Base-by-base conservation (phyloP, 2,113 vertebrate species). In the Pollachius pollachius region DNA sequence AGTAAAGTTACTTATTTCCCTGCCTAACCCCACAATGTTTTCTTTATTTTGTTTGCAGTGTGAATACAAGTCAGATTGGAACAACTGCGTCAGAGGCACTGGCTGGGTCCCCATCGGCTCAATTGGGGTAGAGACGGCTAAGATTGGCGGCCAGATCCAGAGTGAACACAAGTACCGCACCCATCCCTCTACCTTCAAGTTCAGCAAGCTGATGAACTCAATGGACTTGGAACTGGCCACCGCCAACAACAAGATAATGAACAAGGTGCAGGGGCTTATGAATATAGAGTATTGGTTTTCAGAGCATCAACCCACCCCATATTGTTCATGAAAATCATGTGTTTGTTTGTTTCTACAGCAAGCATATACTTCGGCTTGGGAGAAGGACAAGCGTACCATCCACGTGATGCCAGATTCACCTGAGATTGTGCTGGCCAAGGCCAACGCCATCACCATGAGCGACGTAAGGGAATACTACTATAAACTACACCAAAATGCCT, bases 71-170 rank as follows among this genome's bases (percentile, higher is more conserved):
- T 89, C 90, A 2, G 97, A 99, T 52, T 99, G 94, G 77, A 97
- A 95, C 58, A 92, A 81, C 84, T 95, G 69, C 80, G 27, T 98
- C 76, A 96, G 71, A 90, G 97, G 97, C 34, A 75, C 88, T 0
- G 96, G 97, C 64, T 99, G 97, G 97, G 60, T 98, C 8, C 97
- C 97, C 0, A 92, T 96, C 60, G 93, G 97, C 4, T 99, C 97
- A 0, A 52, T 98, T 67, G 94, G 84, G 18, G 95, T 96, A 12
- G 96, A 99, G 82, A 96, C 92, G 6, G 97, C 94, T 64, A 97
- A 91, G 87, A 86, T 95, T 76, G 96, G 95, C 0, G 84, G 92
- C 1, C 85, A 95, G 0, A 97, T 99, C 75, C 90, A 93, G 65
- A 97, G 93, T 18, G 96, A 99, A 4, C 87, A 90, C n/a, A 95